Base-by-base conservation (phyloP, 1,140 invertebrate genomes). In the Drosophila sp. region DNA sequence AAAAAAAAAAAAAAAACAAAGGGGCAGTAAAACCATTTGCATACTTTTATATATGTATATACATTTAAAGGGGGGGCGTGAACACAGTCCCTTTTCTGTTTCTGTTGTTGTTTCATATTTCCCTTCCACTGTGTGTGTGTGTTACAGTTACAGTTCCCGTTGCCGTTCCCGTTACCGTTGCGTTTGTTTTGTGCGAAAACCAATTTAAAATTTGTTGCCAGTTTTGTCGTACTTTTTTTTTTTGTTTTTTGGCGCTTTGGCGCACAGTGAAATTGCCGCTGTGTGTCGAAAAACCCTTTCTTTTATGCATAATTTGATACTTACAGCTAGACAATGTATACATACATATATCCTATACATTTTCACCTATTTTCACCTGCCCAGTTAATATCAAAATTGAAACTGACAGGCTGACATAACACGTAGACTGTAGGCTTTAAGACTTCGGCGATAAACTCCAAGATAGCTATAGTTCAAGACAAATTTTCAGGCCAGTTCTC, bases 191-290 rank as follows among this genome's bases (percentile, higher is more conserved):
- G 72, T 65, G 57, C 69, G 76, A 74, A 79, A 90, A 89, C 80
- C 84, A 89, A 89, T 89, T 89, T 89, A 78, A 89, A 89, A 89
- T 89, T 89, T 89, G 85, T 89, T 89, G 80, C 80, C 76, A 89
- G 68, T 87, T 87, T 74, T 76, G 70, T 67, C 73, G 63, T 80
- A 71, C 76, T 68, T 80, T 35, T 35, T 35, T 35, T 35, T 35
- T 35, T 33, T 10, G 8, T 38, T 38, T 80, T 79, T 79, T 75
- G 72, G 72, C 78, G 70, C 64, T 79, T 70, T 54, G 58, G 47
- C 55, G 4, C 44, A 50, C 44, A 50, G 29, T 57, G 33, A 72
- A 69, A 69, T 57, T 71, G 55, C 60, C 60, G 33, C 69, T 50
- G 27, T 74, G 47, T 70, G 71, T 60, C 62, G 55, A 66, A 68